Evolutionary conservation across 2,113 vertebrate genomes (phyloP), one percentile per base, ranked within the genome.

Genomic region (Pseudorectes ferrugineus): DNA sequence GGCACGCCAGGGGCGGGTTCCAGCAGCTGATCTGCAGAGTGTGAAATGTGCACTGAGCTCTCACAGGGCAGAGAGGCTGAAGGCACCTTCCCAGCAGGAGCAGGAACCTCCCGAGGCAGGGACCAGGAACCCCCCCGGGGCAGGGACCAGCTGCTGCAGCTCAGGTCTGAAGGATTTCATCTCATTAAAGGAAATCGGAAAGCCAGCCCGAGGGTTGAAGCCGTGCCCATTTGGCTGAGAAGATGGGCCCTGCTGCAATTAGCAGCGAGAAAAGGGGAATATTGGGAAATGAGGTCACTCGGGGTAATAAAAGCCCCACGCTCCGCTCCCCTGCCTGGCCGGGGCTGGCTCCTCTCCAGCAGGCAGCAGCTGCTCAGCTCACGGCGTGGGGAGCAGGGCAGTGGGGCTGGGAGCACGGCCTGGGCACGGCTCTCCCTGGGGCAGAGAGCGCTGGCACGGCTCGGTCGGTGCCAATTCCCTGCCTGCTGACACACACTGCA

Each of bases 261-360:
- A 97, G 58, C 78, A 29, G 75, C 1, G 0, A 85, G 68, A 42
- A 63, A 94, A 79, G 35, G 43, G 85, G 85, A 93, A 91, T 67
- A 12, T 6, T 79, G 89, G 94, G 93, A 93, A 95, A 96, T 91
- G 74, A 96, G 96, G 92, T 96, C 95, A 95, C 81, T 54, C 8
- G 0, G 85, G 93, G 94, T 93, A 94, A 94, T 92, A 89, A 93
- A 95, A 95, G 74, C 63, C 87, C 71, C 2, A 3, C 3, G 1
- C 76, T 85, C 49, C 2, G 5, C 84, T 81, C 81, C 45, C 58
- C 86, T 43, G 88, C 63, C 82, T 79, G 94, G 74, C 62, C 0
- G 0, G 73, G 46, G 51, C 68, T 84, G 91, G 86, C 86, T 70
- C 33, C 51, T 21, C 59, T 71, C 85, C 88, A 77, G 67, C 6